These are phyloP conservation scores for Silurus aristotelis DNA, from an alignment of 2,797 vertebrate genomes.

Conservation along the genomic window DNA sequence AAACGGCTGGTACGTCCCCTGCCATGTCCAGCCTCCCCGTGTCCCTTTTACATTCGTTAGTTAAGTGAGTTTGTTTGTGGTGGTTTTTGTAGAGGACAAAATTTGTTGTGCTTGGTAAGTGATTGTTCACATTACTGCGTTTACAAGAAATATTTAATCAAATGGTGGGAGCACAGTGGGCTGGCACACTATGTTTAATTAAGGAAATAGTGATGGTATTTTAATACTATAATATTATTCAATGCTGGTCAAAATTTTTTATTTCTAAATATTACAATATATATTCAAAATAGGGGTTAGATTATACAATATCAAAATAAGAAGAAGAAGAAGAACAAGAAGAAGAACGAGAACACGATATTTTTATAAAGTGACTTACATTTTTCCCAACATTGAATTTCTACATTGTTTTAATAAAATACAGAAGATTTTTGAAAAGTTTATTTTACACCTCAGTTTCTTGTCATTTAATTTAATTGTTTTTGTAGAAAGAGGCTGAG, in stretches of 20 bases:
- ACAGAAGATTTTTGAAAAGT: background rate
- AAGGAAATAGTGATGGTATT: background rate
- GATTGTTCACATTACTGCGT: slow-evolving; percentile 44
- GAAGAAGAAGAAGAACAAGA: background rate
- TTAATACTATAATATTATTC: background rate
- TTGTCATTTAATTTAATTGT: background rate
- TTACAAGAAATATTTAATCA: slow-evolving; percentile 68
- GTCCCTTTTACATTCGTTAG: slow-evolving; percentile 2
- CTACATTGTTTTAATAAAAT: background rate
- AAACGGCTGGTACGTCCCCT: background rate
- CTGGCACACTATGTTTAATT: background rate
- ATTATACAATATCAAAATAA: background rate
- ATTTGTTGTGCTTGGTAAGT: slow-evolving; percentile 13
- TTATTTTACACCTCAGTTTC: background rate
- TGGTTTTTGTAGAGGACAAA: slow-evolving; percentile 42
- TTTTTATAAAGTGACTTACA: background rate
- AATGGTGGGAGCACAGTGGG: background rate
- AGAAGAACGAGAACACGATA: background rate
- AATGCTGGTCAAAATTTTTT: background rate
- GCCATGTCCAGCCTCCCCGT: slow-evolving; percentile 19
- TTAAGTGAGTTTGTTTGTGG: slow-evolving; percentile 28
- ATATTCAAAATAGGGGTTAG: background rate
- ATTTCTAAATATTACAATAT: background rate
- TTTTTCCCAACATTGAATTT: background rate
- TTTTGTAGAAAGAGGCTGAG: background rate